A percentile compares a stretch with the other conserved stretches of the same genome.
Evolutionary conservation across 2,888 invertebrate genomes (phyloP).

Genomic region (Netelia melanura): DNA sequence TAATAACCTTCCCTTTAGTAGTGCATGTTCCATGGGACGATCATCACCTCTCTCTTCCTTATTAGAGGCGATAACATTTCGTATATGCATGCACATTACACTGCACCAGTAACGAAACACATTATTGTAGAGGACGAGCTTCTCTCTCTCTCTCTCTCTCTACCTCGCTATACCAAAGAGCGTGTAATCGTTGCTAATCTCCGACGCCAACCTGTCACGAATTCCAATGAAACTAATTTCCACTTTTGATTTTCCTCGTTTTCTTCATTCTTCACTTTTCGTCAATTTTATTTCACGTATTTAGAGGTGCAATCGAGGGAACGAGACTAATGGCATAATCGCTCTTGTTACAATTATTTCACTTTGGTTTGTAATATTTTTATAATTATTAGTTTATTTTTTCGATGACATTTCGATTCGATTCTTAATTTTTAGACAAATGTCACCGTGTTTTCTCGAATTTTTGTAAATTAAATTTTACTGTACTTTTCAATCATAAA

Average conservation of each 20-base stretch:
- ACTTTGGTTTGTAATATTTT: not conserved
- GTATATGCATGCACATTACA: constrained; percentile 10
- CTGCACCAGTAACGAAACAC: constrained; percentile 31
- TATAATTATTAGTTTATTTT: not conserved
- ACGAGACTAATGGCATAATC: not conserved
- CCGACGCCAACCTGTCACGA: constrained; percentile 26
- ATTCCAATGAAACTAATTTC: constrained; percentile 44
- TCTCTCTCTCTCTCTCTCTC: not conserved
- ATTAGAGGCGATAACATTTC: constrained; percentile 58
- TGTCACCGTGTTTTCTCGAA: not conserved
- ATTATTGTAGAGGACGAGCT: constrained; percentile 28
- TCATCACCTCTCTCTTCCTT: constrained; percentile 53
- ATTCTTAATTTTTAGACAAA: not conserved
- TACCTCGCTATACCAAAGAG: constrained; percentile 1
- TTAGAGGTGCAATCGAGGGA: not conserved
- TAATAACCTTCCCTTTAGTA: constrained; percentile 13
- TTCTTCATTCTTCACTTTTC: not conserved
- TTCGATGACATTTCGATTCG: not conserved
- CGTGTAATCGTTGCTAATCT: constrained; percentile 50
- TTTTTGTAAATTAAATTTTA: too few relatives aligned
- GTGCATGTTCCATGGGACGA: constrained; percentile 33
- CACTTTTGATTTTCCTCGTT: constrained; percentile 5
- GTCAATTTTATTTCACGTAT: not conserved
- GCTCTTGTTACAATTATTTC: not conserved
- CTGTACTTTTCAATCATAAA: too few relatives aligned